Evolutionary conservation across 1,140 invertebrate species (phyloP).

Genomic region (Stegodyphus mimosarum): DNA sequence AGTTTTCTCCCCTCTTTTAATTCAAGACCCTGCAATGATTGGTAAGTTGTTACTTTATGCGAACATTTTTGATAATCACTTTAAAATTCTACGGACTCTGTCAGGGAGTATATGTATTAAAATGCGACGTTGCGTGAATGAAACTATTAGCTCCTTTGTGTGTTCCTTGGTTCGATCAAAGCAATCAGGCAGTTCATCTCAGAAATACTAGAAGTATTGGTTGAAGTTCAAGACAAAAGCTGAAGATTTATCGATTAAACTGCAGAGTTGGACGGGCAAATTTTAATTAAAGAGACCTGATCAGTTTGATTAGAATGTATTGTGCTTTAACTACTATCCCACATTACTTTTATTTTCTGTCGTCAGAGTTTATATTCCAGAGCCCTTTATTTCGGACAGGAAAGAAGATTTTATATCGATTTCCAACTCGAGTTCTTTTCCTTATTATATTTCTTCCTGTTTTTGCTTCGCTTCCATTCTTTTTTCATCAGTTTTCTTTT

Average conservation of each 20-base stretch:
- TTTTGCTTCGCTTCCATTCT: background rate
- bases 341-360: conserved; percentile 1
- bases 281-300: conserved; percentile 41
- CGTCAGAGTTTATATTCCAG: background rate
- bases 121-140: conserved; percentile 1
- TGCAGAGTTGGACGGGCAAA: background rate
- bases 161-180: background rate
- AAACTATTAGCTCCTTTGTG: background rate
- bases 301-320: conserved; percentile 28
- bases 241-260: conserved; percentile 27
- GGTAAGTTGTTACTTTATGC: no score
- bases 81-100: background rate
- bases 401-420: conserved; percentile 39
- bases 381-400: background rate
- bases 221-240: background rate
- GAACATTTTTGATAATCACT: background rate
- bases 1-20: no score
- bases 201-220: background rate
- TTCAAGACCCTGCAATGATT: no score
- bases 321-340: background rate
- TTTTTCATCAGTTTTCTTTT: conserved; percentile 19
- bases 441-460: background rate
- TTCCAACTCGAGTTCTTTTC: background rate
- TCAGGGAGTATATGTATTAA: conserved; percentile 15
- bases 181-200: conserved; percentile 1